Evolutionary conservation across 2,888 invertebrate species (phyloP), one percentile per base, ranked within the genome.

Genomic region (Patella depressa): DNA sequence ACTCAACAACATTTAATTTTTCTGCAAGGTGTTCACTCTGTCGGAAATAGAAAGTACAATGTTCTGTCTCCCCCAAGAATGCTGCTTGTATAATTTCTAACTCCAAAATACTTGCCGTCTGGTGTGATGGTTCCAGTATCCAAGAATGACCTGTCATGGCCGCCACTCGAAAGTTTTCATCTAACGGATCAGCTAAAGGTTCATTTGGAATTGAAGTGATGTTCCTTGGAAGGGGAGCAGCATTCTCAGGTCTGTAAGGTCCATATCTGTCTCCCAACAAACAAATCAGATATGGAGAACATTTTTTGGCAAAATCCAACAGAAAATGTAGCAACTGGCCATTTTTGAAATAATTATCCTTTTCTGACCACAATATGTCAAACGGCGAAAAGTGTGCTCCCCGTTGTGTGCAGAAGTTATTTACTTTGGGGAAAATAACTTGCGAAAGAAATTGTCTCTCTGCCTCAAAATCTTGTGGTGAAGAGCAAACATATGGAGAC

Each of bases 201-300:
- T 85, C 84, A 12, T 83, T 84, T 1, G 82, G 76, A 15, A 85
- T 80, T 4, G 78, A 71, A 3, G 71, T 71, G 24, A 81, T 55
- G 72, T 69, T 83, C 17, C 77, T 75, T 2, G 86, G 86, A 17
- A 88, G 80, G 45, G 81, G 80, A 1, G 82, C 80, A n/a, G 81
- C 75, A 19, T 86, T 84, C 9, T 82, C 81, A 11, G 80, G 78
- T 45, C 88, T 74, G 77, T 86, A 86, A 0, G 86, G 83, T 1
- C 91, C 91, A 78, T 91, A 91, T 15, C 89, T 84, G 75, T 90
- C 90, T 9, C 91, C 91, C 9, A 91, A 80, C 45, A 91, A 78
- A 75, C 90, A 87, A 15, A 91, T 84, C 76, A 89, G 89, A 82
- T 87, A 91, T 15, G 91, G 91, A 5, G 87, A 82, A 77, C 87